A percentile compares a stretch with the other conserved stretches of the same genome.
Conservation (phyloP, 2,888 invertebrate species). For the Metellina segmentata region DNA sequence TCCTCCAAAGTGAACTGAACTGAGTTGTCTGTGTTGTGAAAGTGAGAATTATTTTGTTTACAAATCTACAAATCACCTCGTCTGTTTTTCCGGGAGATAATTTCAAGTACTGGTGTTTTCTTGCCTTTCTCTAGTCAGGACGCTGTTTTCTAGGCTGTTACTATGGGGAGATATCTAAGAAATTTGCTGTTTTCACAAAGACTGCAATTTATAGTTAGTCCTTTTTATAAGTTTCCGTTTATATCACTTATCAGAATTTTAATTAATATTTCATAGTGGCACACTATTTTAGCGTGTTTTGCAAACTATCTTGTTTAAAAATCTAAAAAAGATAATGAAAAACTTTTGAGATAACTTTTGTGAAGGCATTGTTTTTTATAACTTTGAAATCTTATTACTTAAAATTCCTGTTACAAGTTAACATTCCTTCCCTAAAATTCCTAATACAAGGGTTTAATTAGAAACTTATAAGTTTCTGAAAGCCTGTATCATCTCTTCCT, state of each 20-base stretch:
- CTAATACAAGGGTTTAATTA: background rate
- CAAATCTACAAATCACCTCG: background rate
- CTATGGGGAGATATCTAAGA: constrained; percentile 39
- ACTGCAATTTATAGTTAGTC: constrained; percentile 39
- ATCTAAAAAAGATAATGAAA: no score
- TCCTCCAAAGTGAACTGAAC: background rate
- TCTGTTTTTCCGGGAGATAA: background rate
- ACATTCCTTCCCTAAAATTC: no score
- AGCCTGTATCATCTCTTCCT: background rate
- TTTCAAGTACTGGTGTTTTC: background rate
- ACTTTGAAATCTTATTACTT: no score
- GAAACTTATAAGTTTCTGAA: background rate
- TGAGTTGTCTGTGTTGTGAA: background rate
- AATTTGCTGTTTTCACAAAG: constrained; percentile 23
- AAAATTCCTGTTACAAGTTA: no score
- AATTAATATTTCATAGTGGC: background rate
- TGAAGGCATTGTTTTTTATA: no score
- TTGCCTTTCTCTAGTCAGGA: background rate
- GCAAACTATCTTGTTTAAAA: background rate
- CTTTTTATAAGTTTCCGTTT: background rate
- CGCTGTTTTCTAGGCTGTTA: background rate
- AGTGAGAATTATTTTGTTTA: background rate
- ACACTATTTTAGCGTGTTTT: background rate
- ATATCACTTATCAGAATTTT: background rate
- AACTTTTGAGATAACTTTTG: background rate